These are phyloP conservation scores for Nesometra sesokonis DNA, from an alignment of 35 echinoderm and acorn worm genomes.

Conservation along the genomic window DNA sequence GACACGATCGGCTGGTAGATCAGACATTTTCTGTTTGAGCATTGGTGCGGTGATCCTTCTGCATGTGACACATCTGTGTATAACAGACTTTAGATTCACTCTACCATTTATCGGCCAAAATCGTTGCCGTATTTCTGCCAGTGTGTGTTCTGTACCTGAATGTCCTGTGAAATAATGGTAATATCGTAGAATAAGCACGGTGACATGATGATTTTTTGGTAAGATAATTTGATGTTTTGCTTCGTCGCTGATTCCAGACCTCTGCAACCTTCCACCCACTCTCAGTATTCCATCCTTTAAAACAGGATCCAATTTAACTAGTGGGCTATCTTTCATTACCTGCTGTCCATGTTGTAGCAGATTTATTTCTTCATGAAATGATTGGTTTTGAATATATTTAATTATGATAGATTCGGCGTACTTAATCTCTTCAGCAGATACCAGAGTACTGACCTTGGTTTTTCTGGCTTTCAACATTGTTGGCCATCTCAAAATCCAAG, in stretches of 20 bases:
- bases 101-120: neutral
- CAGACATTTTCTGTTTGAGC: neutral
- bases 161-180: neutral
- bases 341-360: neutral
- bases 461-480: neutral
- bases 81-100: neutral
- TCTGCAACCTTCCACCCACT: neutral
- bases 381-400: neutral
- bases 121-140: neutral
- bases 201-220: conserved; percentile 1
- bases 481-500: neutral
- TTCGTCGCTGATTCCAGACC: neutral
- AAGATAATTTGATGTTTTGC: conserved; percentile 8
- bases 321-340: neutral
- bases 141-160: neutral
- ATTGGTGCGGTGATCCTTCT: neutral
- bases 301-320: neutral
- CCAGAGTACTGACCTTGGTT: neutral
- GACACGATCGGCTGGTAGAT: neutral
- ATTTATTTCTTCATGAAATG: neutral
- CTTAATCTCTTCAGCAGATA: neutral
- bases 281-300: neutral
- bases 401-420: neutral
- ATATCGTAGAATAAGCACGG: neutral
- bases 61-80: neutral